Evolutionary conservation across 2,888 invertebrate species (phyloP).

Genomic region (Hirtodrosophila histrioides): DNA sequence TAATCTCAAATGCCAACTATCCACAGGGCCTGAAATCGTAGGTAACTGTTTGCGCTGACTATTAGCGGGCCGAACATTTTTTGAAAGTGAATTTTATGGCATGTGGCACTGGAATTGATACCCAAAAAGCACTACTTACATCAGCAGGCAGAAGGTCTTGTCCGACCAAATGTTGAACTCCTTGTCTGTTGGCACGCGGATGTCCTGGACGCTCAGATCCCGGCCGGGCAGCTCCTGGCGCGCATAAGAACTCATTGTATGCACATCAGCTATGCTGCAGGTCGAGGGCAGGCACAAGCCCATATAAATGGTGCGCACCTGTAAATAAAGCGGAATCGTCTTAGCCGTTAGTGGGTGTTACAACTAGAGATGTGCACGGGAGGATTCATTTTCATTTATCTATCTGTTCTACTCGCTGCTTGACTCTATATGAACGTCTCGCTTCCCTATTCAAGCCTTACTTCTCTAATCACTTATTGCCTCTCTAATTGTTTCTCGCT

Average conservation of each 20-base stretch:
- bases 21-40: too few relatives aligned
- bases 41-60: conserved; percentile 20
- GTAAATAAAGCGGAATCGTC: conserved; percentile 7
- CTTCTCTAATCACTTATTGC: too few relatives aligned
- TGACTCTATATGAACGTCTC: too few relatives aligned
- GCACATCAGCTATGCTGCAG: conserved; percentile 88
- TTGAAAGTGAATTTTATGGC: conserved; percentile 58
- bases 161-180: conserved; percentile 88
- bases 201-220: conserved; percentile 87
- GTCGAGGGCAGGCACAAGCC: conserved; percentile 91
- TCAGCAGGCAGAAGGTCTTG: conserved; percentile 88
- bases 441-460: too few relatives aligned
- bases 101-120: background rate
- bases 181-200: conserved; percentile 89
- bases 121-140: conserved; percentile 85
- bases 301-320: conserved; percentile 90
- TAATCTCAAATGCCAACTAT: conserved; percentile 52
- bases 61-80: conserved; percentile 37
- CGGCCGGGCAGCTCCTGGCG: conserved; percentile 85
- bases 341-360: background rate
- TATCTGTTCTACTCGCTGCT: too few relatives aligned
- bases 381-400: too few relatives aligned
- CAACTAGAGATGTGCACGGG: too few relatives aligned
- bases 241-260: conserved; percentile 86
- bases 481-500: background rate